Base-by-base conservation (phyloP, 2,888 invertebrate genomes). In the Orthosia cruda region DNA sequence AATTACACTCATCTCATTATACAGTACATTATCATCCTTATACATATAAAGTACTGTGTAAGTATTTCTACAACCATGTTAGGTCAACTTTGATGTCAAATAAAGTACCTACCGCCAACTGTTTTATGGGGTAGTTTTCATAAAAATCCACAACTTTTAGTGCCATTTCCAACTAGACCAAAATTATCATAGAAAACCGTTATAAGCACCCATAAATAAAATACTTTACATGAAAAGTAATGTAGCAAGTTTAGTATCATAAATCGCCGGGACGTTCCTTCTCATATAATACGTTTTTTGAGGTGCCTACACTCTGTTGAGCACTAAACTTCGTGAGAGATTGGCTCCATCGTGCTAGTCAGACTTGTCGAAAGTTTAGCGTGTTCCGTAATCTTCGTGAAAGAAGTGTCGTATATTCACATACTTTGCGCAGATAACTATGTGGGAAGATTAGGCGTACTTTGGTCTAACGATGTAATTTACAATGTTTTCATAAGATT, bases 281-380 rank as follows among this genome's bases (percentile, higher is more conserved):
- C 65, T 52, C 63, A 66, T 72, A 62, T 59, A 75, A 75, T 83
- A 74, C 50, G 73, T 77, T 81, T 77, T 71, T 70, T 78, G 58
- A 73, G 77, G 54, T 64, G 72, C 26, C 23, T 55, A 49, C 55
- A 32, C 18, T 23, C 58, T 65, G 77, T 65, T 62, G 68, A 80
- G 73, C 62, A 59, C 68, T 55, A 52, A 85, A 85, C 58, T 87
- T 85, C 55, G 50, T 83, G 64, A 81, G 63, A 83, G 72, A 78
- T 81, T 75, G 84, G 63, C 76, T 47, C 52, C 66, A 59, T 77
- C 63, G 32, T 12, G 67, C 20, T 40, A 40, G 40, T 7, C 74
- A 64, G 49, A 40, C 71, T 70, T 72, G 68, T 67, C 40, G 26
- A 64, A 72, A 80, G 59, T 80, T 84, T 5, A 7, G 20, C 70